A percentile compares a stretch with the other conserved stretches of the same genome.
phyloP scores from a whole-genome alignment of 2,113 vertebrate genomes.

The Platysteira castanea region DNA sequence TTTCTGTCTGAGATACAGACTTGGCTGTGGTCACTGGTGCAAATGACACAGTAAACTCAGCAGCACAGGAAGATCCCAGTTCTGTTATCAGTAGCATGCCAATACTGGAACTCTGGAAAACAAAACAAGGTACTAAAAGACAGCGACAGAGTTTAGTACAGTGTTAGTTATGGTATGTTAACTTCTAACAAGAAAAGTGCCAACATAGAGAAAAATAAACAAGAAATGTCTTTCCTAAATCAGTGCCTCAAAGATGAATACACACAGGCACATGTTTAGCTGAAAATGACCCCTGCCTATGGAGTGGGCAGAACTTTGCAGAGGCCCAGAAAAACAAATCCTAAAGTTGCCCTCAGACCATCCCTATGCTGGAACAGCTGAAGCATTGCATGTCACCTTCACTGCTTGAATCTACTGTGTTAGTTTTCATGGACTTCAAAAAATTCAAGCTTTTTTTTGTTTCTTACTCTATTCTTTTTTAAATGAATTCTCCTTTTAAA shows the following conservation, averaged over 20 bases:
- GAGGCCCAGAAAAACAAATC: neutral
- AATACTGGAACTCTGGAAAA: conserved; percentile 3
- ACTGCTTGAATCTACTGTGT: neutral
- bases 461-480: neutral
- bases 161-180: neutral
- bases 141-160: neutral
- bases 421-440: neutral
- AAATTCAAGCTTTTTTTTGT: neutral
- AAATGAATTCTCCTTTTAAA: neutral
- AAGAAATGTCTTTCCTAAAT: neutral
- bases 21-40: conserved; percentile 35
- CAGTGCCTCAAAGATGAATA: neutral
- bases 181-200: neutral
- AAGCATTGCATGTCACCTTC: neutral
- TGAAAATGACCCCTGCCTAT: neutral
- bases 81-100: conserved; percentile 10
- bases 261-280: neutral
- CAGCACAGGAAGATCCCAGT: conserved; percentile 43
- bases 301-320: neutral
- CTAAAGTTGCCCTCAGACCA: neutral
- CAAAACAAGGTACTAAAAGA: neutral
- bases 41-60: conserved; percentile 53
- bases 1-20: conserved; percentile 43
- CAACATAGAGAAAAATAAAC: neutral
- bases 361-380: neutral